These are phyloP conservation scores for Wiebesia pumilae DNA, from an alignment of 1,140 invertebrate genomes.

Conservation along the genomic window DNA sequence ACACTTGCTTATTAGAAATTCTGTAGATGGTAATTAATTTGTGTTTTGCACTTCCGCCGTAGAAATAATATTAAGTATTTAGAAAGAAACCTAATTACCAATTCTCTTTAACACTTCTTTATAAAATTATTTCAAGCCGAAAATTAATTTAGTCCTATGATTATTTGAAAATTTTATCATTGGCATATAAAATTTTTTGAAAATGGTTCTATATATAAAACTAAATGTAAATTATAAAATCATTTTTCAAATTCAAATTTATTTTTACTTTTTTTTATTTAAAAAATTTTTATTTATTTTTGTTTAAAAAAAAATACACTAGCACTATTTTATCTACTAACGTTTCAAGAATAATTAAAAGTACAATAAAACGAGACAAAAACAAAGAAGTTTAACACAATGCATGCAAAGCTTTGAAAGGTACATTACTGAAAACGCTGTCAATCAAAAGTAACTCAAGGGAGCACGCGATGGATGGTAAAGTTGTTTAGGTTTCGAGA, in stretches of 20 bases:
- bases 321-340: not conserved
- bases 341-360: not conserved
- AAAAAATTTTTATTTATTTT: no score
- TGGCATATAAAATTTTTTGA: not conserved
- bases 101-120: slow-evolving; percentile 10
- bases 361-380: not conserved
- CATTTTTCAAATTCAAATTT: not conserved
- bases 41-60: not conserved
- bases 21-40: not conserved
- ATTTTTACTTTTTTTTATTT: not conserved
- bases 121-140: not conserved
- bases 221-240: not conserved
- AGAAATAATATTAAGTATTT: slow-evolving; percentile 46
- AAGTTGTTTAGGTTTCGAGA: slow-evolving; percentile 44
- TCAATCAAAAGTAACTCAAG: slow-evolving; percentile 42
- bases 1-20: not conserved
- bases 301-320: not conserved
- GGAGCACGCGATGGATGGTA: slow-evolving; percentile 39
- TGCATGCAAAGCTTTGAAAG: not conserved
- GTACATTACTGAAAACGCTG: slow-evolving; percentile 33
- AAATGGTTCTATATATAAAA: not conserved
- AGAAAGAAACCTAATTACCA: slow-evolving; percentile 29
- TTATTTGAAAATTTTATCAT: not conserved
- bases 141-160: not conserved
- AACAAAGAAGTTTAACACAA: slow-evolving; percentile 3